Base-by-base conservation (phyloP, 2,888 invertebrate genomes). In the Tupiocoris notatus region DNA sequence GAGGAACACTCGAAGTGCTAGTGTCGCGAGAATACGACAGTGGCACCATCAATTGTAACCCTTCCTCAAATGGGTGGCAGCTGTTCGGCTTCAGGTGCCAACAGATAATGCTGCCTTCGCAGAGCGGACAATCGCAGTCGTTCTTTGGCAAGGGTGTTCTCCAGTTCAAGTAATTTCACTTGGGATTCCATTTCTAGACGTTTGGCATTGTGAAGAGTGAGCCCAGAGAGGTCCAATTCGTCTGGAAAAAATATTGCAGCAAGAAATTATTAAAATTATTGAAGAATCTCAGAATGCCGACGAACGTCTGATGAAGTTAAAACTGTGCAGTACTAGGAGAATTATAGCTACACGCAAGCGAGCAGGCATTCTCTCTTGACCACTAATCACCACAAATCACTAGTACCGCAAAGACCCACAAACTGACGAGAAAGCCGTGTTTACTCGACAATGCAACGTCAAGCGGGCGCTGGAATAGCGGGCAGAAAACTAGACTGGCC, bases 161-260 rank as follows among this genome's bases (percentile, higher is more conserved):
- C 98, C 80, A 98, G 86, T 85, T 98, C 96, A 80, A 99, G 86
- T 77, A 98, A 93, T 82, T 93, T 90, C 61, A 98, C 96, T 85
- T 97, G 97, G 80, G 95, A 92, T 85, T 99, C 98, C 95, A 99
- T 98, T 87, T 99, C 98, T 81, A 95, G 87, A 56, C 94, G 90
- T 83, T 99, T 97, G 0, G 97, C 94, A 84, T 96, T 96, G 83
- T 98, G 98, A 79, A 98, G 87, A 59, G 94, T 92, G 79, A 99
- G 85, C 80, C 93, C 91, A 1, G 92, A 90, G 81, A 98, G 91
- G 85, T 99, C 98, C 81, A 96, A 87, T 74, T 95, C 92, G 82
- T 94, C 96, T 91, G 87, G 75, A 78, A 70, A 65, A 39, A 65
- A 25, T n/a, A n/a, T n/a, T n/a, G n/a, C n/a, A n/a, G n/a, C n/a